These are phyloP conservation scores for Discoglossus pictus DNA, from an alignment of 2,797 vertebrate species.

Conservation along the genomic window DNA sequence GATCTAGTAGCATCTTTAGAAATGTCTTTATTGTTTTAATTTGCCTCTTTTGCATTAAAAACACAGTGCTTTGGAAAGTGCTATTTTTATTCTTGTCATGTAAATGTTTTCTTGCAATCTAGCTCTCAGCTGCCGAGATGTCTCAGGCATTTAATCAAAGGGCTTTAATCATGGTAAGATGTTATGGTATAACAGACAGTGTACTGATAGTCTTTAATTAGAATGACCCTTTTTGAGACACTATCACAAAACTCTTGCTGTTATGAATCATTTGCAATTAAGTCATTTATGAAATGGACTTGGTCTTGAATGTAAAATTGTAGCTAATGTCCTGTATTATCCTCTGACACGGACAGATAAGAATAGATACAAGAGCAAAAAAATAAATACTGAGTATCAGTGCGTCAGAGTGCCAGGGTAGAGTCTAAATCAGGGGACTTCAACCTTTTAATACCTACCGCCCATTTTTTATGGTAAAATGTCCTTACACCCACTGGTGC, in stretches of 20 bases:
- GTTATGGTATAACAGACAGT: slow-evolving; percentile 19
- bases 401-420: no score
- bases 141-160: slow-evolving; percentile 39
- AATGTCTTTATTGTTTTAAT: slow-evolving; percentile 2
- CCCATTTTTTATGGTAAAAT: no score
- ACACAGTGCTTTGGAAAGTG: neutral
- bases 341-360: no score
- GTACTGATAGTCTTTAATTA: slow-evolving; percentile 33
- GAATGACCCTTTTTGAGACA: slow-evolving; percentile 20
- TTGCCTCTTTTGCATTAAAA: slow-evolving; percentile 4
- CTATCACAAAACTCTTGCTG: slow-evolving; percentile 16
- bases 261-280: slow-evolving; percentile 17
- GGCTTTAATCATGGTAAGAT: slow-evolving; percentile 29
- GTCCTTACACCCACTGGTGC: no score
- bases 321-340: no score
- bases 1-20: no score
- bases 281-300: slow-evolving; percentile 12
- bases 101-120: slow-evolving; percentile 10
- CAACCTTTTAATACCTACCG: no score
- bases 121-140: slow-evolving; percentile 7
- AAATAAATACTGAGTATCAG: no score
- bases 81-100: slow-evolving; percentile 28
- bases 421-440: no score
- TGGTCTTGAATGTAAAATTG: no score
- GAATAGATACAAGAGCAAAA: no score